Percentiles rank a stretch among this genome's conserved stretches.
phyloP scores from a whole-genome alignment of 1,140 invertebrate species.

The Asbolus verrucosus region DNA sequence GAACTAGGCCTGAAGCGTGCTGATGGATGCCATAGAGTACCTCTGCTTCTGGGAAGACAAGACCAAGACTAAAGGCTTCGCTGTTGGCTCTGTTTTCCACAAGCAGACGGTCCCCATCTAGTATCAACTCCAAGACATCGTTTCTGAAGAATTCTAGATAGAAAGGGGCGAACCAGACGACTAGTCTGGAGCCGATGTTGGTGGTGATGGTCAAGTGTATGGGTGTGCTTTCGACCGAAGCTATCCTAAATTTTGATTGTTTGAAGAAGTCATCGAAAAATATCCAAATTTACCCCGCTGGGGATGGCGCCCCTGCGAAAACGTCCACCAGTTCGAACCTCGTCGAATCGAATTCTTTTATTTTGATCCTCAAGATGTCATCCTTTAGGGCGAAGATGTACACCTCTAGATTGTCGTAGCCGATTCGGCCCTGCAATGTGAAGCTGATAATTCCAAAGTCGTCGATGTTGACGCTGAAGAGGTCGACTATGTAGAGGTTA shows the following conservation, averaged over 20 bases:
- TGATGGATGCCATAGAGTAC: conserved; percentile 96
- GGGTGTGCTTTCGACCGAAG: neutral
- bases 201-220: neutral
- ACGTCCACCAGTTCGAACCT: neutral
- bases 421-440: neutral
- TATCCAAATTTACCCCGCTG: neutral
- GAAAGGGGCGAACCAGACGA: conserved; percentile 39
- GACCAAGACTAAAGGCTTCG: conserved; percentile 89
- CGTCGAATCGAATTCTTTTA: neutral
- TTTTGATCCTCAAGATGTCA: neutral
- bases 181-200: neutral
- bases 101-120: conserved; percentile 47
- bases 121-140: conserved; percentile 44
- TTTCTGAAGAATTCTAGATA: conserved; percentile 52
- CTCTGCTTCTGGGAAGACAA: conserved; percentile 90
- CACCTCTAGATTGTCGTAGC: neutral
- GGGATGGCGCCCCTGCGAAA: neutral
- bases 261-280: no score
- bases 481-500: neutral
- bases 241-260: neutral
- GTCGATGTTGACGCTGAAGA: neutral
- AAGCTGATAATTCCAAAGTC: neutral
- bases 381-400: neutral
- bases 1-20: conserved; percentile 90
- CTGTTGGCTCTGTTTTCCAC: neutral